These are phyloP conservation scores for Nannospalax galili DNA, from an alignment of 2,113 vertebrate genomes.

Conservation along the genomic window DNA sequence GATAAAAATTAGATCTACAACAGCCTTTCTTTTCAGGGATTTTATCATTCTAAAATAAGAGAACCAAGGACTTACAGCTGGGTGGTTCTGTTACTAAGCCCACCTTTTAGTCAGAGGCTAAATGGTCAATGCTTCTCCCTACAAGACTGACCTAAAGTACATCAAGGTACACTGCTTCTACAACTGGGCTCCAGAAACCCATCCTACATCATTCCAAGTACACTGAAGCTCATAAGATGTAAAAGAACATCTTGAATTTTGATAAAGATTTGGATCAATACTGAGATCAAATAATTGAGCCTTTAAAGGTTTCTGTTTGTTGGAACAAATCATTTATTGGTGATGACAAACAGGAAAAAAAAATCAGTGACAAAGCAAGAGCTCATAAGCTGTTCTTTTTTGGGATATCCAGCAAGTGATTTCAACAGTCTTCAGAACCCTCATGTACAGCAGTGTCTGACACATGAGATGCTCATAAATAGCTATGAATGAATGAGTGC, in stretches of 20 bases:
- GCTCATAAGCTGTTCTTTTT: neutral
- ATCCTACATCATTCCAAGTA: neutral
- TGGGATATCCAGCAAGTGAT: neutral
- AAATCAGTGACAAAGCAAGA: neutral
- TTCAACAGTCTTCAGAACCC: neutral
- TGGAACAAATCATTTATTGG: slow-evolving; percentile 31
- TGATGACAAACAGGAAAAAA: slow-evolving; percentile 7
- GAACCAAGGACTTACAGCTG: neutral
- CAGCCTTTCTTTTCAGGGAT: neutral
- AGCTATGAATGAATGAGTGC: neutral
- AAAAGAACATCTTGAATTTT: neutral
- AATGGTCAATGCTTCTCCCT: neutral
- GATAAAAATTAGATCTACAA: neutral
- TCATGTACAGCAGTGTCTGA: neutral
- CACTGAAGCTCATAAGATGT: neutral
- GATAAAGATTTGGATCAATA: slow-evolving; percentile 40
- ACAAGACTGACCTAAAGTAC: neutral
- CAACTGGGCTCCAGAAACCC: neutral
- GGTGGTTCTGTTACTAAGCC: neutral
- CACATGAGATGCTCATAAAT: neutral
- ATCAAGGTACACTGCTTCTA: neutral
- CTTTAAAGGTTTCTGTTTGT: slow-evolving; percentile 35
- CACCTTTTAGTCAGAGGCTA: neutral
- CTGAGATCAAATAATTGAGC: neutral
- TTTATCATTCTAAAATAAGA: neutral